These are phyloP conservation scores for Oxygymnocypris stewartii DNA, from an alignment of 2,113 vertebrate species.

Conservation along the genomic window DNA sequence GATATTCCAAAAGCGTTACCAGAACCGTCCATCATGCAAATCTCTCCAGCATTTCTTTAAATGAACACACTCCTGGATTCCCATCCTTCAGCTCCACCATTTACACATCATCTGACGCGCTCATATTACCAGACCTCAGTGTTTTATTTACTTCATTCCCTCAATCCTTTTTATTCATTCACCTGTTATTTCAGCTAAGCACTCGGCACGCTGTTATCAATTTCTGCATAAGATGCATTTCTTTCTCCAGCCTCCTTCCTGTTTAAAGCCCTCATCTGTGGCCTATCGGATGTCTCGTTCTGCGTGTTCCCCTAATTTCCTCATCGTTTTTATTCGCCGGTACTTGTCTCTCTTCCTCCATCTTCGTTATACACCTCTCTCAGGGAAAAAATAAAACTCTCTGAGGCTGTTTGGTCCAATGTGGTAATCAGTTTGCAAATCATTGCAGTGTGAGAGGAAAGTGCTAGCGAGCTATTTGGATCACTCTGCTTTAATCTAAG, in stretches of 20 bases:
- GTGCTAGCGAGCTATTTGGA: slow-evolving; percentile 68
- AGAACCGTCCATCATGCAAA: background rate
- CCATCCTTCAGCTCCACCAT: background rate
- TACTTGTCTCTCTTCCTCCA: slow-evolving; percentile 25
- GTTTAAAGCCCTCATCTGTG: slow-evolving; percentile 15
- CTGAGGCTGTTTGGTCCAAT: slow-evolving; percentile 35
- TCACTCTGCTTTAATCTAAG: slow-evolving; percentile 73
- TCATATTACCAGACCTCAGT: background rate
- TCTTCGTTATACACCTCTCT: slow-evolving; percentile 45
- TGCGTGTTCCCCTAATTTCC: slow-evolving; percentile 24
- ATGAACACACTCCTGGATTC: background rate
- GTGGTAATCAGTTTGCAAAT: slow-evolving; percentile 76
- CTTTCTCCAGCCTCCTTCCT: slow-evolving; percentile 6
- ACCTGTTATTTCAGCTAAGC: background rate
- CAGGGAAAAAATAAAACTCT: slow-evolving; percentile 13
- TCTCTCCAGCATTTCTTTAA: background rate
- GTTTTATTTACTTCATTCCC: slow-evolving; percentile 15
- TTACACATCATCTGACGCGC: background rate
- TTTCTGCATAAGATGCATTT: slow-evolving; percentile 14
- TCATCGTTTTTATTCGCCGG: slow-evolving; percentile 25
- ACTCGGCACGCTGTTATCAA: background rate
- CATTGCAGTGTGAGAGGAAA: slow-evolving; percentile 69
- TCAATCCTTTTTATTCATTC: slow-evolving; percentile 11
- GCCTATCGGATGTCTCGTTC: slow-evolving; percentile 43
- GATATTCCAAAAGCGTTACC: background rate